A percentile compares a stretch with the other conserved stretches of the same genome.
phyloP scores from a whole-genome alignment of 2,888 invertebrate genomes.

The Hydraecia micacea region DNA sequence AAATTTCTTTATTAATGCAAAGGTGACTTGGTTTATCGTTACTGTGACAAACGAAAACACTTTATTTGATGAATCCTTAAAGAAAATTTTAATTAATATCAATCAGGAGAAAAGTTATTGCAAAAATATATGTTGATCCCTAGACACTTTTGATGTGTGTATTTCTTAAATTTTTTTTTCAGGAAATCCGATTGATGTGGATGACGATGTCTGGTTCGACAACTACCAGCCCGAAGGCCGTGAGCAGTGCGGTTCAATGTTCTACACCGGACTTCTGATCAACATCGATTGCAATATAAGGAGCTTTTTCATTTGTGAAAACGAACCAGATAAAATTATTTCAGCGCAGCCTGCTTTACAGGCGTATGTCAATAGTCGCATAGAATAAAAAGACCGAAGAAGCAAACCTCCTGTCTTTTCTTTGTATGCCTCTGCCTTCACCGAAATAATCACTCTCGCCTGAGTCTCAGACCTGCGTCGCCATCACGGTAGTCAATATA shows the following conservation, averaged over 20 bases:
- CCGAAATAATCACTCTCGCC: not conserved
- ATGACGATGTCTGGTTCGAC: constrained; percentile 76
- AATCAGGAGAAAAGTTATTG: too few relatives aligned
- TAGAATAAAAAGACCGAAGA: constrained; percentile 2
- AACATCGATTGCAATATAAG: constrained; percentile 74
- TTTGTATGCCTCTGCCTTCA: not conserved
- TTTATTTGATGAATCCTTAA: too few relatives aligned
- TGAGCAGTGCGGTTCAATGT: constrained; percentile 74
- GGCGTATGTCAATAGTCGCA: constrained; percentile 6
- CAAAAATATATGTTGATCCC: too few relatives aligned
- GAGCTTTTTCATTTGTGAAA: constrained; percentile 83
- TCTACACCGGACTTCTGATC: constrained; percentile 77
- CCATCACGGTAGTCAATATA: not conserved
- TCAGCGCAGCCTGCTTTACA: not conserved
- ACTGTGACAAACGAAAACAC: too few relatives aligned
- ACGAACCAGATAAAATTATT: constrained; percentile 63
- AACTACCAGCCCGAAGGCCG: constrained; percentile 75
- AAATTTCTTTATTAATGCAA: too few relatives aligned
- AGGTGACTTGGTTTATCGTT: too few relatives aligned
- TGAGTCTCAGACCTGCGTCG: not conserved
- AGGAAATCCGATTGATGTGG: constrained; percentile 29
- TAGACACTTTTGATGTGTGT: too few relatives aligned
- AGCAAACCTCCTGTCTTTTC: not conserved
- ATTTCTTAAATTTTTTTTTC: too few relatives aligned
- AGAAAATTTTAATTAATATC: too few relatives aligned